These are phyloP conservation scores for Acanthurus lineatus DNA, from an alignment of 2,797 vertebrate species.

Conservation along the genomic window DNA sequence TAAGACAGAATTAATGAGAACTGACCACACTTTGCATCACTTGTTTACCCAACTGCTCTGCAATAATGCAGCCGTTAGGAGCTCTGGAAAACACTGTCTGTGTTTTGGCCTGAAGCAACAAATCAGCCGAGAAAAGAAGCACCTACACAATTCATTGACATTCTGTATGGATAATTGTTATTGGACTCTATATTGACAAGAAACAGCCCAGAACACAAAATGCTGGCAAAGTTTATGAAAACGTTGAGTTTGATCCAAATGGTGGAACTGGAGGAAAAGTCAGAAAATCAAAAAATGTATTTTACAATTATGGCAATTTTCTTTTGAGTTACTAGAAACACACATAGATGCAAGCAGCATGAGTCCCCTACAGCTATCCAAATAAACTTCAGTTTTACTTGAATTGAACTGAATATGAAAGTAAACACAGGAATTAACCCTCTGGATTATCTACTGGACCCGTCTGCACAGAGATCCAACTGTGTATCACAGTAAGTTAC, in stretches of 20 bases:
- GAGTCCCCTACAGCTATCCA: not conserved
- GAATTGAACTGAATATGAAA: not conserved
- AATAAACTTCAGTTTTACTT: not conserved
- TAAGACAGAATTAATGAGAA: conserved; percentile 23
- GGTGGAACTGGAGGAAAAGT: not conserved
- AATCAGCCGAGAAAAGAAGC: conserved; percentile 26
- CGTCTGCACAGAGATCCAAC: too few species aligned
- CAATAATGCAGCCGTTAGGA: conserved; percentile 28
- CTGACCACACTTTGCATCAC: conserved; percentile 44
- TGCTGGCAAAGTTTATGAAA: not conserved
- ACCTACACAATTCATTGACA: conserved; percentile 1
- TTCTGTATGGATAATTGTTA: conserved; percentile 20
- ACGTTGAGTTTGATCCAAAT: not conserved
- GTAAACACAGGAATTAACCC: too few species aligned
- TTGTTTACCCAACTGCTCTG: conserved; percentile 39
- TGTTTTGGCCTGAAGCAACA: conserved; percentile 41
- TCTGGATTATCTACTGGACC: too few species aligned
- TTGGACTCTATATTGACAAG: not conserved
- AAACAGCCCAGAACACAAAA: not conserved
- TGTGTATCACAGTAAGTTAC: too few species aligned
- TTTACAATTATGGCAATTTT: not conserved
- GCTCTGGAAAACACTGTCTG: conserved; percentile 17
- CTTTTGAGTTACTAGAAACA: not conserved
- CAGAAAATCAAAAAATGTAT: too few species aligned
- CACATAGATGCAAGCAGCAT: not conserved